Percentiles rank a stretch among this genome's conserved stretches.
Evolutionary conservation across 1,140 invertebrate species (phyloP).

Genomic region (Hermetia illucens): DNA sequence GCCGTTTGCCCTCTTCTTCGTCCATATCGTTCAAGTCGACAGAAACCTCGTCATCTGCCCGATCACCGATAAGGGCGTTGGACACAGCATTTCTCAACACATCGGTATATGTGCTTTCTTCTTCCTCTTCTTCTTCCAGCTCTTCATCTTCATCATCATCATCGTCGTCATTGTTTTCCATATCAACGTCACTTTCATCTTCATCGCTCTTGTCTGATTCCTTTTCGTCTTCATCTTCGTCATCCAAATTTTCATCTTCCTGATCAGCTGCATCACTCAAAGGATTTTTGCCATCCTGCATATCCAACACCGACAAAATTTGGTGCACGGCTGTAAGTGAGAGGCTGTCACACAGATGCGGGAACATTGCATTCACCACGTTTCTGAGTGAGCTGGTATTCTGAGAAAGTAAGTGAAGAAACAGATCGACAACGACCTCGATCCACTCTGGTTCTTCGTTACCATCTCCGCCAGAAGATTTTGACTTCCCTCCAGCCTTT

Average conservation of each 20-base stretch:
- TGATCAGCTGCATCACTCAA: conserved; percentile 34
- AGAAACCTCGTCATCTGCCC: conserved; percentile 49
- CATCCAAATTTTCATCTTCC: conserved; percentile 26
- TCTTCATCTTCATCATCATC: conserved; percentile 24
- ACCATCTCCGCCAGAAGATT: conserved; percentile 12
- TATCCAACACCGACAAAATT: conserved; percentile 57
- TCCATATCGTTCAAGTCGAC: conserved; percentile 58
- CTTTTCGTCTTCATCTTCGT: conserved; percentile 21
- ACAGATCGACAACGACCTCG: conserved; percentile 62
- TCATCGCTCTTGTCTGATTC: conserved; percentile 20
- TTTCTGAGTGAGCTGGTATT: conserved; percentile 51
- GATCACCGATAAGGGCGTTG: conserved; percentile 41
- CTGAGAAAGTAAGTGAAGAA: conserved; percentile 55
- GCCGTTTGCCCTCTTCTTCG: conserved; percentile 55
- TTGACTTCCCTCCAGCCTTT: conserved; percentile 26
- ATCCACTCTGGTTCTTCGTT: conserved; percentile 55
- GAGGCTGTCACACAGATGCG: conserved; percentile 52
- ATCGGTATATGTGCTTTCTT: conserved; percentile 46
- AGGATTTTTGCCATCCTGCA: conserved; percentile 44
- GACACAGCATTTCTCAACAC: conserved; percentile 46
- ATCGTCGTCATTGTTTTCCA: conserved; percentile 25
- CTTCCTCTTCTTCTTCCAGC: conserved; percentile 34
- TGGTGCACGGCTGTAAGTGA: conserved; percentile 50
- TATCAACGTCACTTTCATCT: conserved; percentile 25
- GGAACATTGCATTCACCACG: conserved; percentile 54